Base-by-base conservation (phyloP, 2,113 vertebrate species). In the Falco punctatus region DNA sequence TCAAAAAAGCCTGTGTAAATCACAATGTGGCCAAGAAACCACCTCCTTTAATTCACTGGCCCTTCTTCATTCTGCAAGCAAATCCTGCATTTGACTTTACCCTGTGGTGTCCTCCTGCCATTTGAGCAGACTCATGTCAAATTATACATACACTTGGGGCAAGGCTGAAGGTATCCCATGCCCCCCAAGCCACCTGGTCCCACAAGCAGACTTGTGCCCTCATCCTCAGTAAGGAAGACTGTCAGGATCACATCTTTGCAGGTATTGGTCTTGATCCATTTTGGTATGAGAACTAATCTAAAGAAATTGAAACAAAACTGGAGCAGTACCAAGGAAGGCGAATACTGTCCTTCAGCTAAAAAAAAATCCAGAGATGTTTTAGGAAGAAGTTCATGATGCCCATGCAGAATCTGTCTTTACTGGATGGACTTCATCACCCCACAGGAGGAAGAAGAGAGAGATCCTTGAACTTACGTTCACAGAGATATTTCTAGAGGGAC, bases 121-220 rank as follows among this genome's bases (percentile, higher is more conserved):
- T 26, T 57, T 54, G 12, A 69, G 28, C 23, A 69, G 61, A 23
- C 19, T 1, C 2, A 2, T 27, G 19, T 35, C 40, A 21, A 74
- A 32, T 13, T 5, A 10, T 16, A 13, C 0, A 0, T 19, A 30
- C 11, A 33, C 5, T 32, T 48, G 18, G 84, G 52, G 19, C 4
- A 32, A 57, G 42, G 44, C 21, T 79, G 46, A 38, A 65, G 18
- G 15, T 51, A 10, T 42, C 11, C 3, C 5, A 10, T 46, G 6
- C 5, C 17, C 30, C 18, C 7, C 12, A 2, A 23, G 30, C 16
- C 26, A 59, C 12, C 30, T 40, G 12, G 12, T 26, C 7, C 33
- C 26, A 33, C 4, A 44, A 10, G 27, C 17, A 55, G 28, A 17
- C 3, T 22, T 75, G 23, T 35, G 16, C 18, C 24, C 16, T 71